Conservation (phyloP, 2,113 vertebrate species). For the Ciconia boyciana region DNA sequence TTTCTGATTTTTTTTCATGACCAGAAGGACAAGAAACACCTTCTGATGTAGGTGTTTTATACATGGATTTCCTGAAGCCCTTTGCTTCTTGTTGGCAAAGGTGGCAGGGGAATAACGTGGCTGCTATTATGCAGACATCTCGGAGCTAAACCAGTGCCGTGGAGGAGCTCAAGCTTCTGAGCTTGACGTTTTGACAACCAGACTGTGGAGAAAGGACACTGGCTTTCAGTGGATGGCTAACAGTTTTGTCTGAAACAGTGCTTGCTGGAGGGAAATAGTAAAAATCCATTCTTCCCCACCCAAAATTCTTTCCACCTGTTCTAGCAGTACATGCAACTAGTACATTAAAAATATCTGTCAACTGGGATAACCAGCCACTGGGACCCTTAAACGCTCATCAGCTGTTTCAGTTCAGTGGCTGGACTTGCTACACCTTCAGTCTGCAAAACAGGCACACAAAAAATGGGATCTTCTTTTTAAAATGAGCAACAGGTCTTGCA, state of each 20-base stretch:
- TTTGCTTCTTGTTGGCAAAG: constrained; percentile 17
- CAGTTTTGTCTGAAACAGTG: background rate
- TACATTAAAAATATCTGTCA: background rate
- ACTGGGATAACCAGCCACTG: background rate
- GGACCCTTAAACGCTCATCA: background rate
- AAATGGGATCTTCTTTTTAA: background rate
- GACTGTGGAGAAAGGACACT: background rate
- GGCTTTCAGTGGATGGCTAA: background rate
- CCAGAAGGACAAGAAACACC: too few relatives aligned
- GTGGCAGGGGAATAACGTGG: background rate
- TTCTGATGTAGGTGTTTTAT: constrained; percentile 4
- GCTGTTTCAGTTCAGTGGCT: background rate
- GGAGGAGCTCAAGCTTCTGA: background rate
- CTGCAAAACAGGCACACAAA: background rate
- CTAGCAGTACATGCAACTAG: background rate
- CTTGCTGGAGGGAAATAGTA: background rate
- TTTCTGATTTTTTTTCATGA: background rate
- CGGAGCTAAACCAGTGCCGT: background rate
- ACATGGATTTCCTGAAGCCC: constrained; percentile 44
- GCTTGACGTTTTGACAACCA: background rate
- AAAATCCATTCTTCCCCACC: background rate
- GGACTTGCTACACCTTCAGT: background rate
- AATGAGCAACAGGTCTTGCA: background rate
- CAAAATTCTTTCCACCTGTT: background rate
- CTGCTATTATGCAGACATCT: background rate